Conservation (phyloP, 2,113 vertebrate species). For the Synodontis membranacea region DNA sequence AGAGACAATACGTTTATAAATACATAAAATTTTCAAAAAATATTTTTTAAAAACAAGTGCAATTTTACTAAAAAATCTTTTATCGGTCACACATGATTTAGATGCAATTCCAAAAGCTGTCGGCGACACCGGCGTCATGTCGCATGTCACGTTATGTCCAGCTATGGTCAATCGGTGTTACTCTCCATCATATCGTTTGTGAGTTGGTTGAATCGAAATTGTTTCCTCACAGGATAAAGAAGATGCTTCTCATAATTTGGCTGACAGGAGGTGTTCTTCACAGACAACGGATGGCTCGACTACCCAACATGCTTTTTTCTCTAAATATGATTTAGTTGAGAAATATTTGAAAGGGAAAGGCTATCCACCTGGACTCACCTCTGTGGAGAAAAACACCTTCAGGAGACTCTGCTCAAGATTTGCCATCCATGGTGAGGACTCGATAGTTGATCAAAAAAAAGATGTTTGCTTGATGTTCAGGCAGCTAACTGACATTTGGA, state of each 20-base stretch:
- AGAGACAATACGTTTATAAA: neutral
- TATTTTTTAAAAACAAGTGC: neutral
- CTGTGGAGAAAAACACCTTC: constrained; percentile 72
- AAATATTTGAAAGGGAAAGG: constrained; percentile 60
- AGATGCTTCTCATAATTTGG: neutral
- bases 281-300: neutral
- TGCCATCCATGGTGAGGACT: constrained; percentile 45
- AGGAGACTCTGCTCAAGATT: constrained; percentile 69
- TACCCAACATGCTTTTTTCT: constrained; percentile 60
- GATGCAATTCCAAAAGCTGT: neutral
- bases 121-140: neutral
- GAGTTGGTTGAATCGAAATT: neutral
- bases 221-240: constrained; percentile 28
- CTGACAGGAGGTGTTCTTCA: constrained; percentile 9
- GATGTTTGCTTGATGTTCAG: neutral
- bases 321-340: constrained; percentile 68
- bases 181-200: neutral
- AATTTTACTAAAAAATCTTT: too few relatives aligned
- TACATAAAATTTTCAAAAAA: neutral
- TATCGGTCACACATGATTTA: neutral
- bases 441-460: neutral
- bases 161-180: neutral
- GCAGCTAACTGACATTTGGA: neutral
- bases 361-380: constrained; percentile 65
- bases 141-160: neutral